Evolutionary conservation across 2,888 invertebrate species (phyloP), one percentile per base, ranked within the genome.

Genomic region (Chaetogeoica ovagalla): DNA sequence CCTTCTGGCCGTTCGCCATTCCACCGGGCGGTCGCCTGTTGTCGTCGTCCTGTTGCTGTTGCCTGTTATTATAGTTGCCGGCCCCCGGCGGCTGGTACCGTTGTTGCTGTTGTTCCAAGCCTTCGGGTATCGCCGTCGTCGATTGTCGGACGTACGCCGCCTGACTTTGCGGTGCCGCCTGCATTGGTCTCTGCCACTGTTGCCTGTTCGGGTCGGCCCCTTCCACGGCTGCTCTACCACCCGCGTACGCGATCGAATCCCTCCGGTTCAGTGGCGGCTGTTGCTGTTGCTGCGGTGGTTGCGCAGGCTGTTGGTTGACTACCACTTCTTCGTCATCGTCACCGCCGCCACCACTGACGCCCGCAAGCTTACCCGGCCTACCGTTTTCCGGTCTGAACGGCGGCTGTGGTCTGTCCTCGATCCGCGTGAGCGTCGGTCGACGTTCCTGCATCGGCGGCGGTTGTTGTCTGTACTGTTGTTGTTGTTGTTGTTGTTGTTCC

Each of bases 271-370:
- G 7, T 8, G 37, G 7, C 2, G 77, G 69, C 17, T 23, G 65
- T 4, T 15, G 68, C 37, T 21, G 69, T 19, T 30, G 72, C 21
- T 39, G 63, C 11, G 11, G 15, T 39, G 37, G 55, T 57, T 37
- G 48, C 23, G 68, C 21, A 60, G 69, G 15, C 39, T 55, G 4
- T 21, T 65, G 23, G 19, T 75, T 75, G 1, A 75, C 66, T 7
- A 75, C 55, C 13, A 79, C 77, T 63, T 69, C 70, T 39, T 79
- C 77, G 62, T 79, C 55, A 19, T 79, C 77, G 23, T 79, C 77
- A 4, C 2, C 68, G 23, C n/a, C 39, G 0, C 59, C 60, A 11
- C 30, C 39, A 23, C 55, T 55, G 30, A 3, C 11, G 23, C 19
- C 21, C 2, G 13, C 52, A 15, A 37, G 66, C 57, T 48, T 76